Evolutionary conservation across 2,888 invertebrate genomes (phyloP).

Genomic region (Syrista parreyssii): DNA sequence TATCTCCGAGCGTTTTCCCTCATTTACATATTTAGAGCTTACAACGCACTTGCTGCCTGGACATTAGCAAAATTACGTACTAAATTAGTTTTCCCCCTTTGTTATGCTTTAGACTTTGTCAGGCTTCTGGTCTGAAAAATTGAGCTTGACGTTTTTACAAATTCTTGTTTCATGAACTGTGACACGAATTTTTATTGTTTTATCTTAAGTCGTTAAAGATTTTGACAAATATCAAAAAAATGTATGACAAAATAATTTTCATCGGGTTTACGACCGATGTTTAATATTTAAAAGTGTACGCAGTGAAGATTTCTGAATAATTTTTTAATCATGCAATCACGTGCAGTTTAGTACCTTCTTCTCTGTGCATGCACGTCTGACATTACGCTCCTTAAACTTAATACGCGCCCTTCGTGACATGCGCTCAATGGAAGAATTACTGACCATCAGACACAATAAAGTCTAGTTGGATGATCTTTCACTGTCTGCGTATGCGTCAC

Average conservation of each 20-base stretch:
- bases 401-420: slow-evolving; percentile 31
- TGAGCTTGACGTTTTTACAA: background rate
- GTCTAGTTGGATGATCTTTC: slow-evolving; percentile 21
- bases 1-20: background rate
- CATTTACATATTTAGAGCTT: background rate
- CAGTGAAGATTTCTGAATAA: background rate
- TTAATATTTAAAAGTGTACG: background rate
- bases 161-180: background rate
- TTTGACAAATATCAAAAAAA: background rate
- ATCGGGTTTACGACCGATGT: background rate
- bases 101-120: background rate
- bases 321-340: background rate
- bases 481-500: background rate
- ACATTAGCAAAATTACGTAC: background rate
- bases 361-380: background rate
- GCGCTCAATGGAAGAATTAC: slow-evolving; percentile 50
- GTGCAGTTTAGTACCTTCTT: background rate
- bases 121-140: background rate
- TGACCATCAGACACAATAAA: slow-evolving; percentile 45
- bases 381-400: background rate
- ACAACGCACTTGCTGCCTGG: background rate
- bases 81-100: background rate
- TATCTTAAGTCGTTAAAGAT: background rate
- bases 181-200: background rate
- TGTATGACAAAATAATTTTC: background rate